These are phyloP conservation scores for Celastrina argiolus DNA, from an alignment of 2,888 invertebrate genomes.

Conservation along the genomic window DNA sequence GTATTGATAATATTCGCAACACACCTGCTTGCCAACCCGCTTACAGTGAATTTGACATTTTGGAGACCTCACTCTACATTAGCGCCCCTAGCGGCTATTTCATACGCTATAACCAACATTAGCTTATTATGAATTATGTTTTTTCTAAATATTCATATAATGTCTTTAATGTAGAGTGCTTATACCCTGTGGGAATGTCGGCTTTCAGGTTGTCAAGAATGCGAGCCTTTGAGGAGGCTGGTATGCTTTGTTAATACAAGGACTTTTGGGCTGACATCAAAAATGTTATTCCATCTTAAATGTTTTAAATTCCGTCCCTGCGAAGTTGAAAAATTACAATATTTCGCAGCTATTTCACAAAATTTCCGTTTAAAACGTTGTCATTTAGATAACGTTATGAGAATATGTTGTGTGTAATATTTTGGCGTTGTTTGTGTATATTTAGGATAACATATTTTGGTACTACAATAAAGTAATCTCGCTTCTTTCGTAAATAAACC, in stretches of 20 bases:
- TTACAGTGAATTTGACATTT: no score
- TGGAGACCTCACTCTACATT: no score
- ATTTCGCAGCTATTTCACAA: not conserved
- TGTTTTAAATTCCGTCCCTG: not conserved
- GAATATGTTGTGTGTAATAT: not conserved
- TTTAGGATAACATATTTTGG: not conserved
- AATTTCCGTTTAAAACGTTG: not conserved
- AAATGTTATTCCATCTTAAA: constrained; percentile 28
- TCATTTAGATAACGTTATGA: not conserved
- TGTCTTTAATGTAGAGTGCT: constrained; percentile 40
- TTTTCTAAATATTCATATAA: not conserved
- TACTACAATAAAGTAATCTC: not conserved
- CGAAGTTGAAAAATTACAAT: constrained; percentile 6
- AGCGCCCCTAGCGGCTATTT: no score
- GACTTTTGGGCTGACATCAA: constrained; percentile 35
- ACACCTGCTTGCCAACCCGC: no score
- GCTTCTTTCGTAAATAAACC: no score
- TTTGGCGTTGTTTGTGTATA: not conserved
- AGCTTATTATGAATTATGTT: not conserved
- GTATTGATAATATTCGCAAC: no score
- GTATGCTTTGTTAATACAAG: constrained; percentile 38
- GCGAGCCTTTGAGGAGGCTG: constrained; percentile 39
- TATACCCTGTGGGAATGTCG: constrained; percentile 44
- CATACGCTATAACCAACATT: no score
- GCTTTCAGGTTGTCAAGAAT: constrained; percentile 39